A percentile compares a stretch with the other conserved stretches of the same genome.
These are phyloP conservation scores for Neotoxoptera formosana DNA, from an alignment of 1,140 invertebrate species.

Conservation along the genomic window DNA sequence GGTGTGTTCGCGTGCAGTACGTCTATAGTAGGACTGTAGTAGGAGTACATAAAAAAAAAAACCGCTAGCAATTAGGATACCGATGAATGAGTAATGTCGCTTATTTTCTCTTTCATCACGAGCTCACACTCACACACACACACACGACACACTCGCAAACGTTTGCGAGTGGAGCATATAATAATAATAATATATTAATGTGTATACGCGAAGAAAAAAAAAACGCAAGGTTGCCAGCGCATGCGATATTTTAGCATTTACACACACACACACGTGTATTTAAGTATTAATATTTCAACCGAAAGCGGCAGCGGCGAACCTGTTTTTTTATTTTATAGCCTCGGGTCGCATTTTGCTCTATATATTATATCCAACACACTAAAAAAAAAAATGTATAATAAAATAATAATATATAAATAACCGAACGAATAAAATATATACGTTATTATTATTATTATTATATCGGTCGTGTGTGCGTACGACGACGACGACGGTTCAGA, in stretches of 20 bases:
- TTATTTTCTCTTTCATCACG: conserved; percentile 56
- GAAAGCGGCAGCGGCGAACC: conserved; percentile 30
- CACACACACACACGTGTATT: neutral
- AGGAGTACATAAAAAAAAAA: neutral
- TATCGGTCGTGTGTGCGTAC: neutral
- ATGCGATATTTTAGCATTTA: conserved; percentile 33
- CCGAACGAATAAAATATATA: neutral
- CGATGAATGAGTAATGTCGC: conserved; percentile 28
- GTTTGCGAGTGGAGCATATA: neutral
- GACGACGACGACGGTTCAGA: neutral
- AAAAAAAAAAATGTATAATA: neutral
- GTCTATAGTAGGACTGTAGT: too few species aligned
- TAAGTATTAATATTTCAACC: conserved; percentile 37
- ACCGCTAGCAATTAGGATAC: neutral
- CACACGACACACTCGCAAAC: neutral
- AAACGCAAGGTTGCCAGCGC: conserved; percentile 50
- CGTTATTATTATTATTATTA: neutral
- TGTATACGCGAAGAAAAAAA: neutral
- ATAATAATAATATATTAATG: too few species aligned
- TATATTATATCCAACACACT: conserved; percentile 42
- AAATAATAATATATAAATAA: neutral
- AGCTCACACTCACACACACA: neutral
- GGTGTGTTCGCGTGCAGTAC: neutral
- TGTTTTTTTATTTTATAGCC: conserved; percentile 40
- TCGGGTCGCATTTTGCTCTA: conserved; percentile 45